Conservation (phyloP, 2,113 vertebrate genomes). For the Nothobranchius kuhntae region DNA sequence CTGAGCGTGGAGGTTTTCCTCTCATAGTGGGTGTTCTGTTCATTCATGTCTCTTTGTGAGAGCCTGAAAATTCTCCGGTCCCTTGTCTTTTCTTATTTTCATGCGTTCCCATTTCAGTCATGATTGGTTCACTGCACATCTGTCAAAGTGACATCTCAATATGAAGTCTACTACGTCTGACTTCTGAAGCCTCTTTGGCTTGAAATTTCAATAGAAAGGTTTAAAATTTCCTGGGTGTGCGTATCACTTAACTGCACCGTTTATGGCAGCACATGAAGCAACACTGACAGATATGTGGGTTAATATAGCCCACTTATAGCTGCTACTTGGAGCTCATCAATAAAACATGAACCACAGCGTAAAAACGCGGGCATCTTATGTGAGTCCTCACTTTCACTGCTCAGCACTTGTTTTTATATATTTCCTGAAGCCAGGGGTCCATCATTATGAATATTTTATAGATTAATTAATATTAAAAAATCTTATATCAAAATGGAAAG, state of each 20-base stretch:
- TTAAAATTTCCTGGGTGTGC: conserved; percentile 9
- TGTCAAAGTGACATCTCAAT: conserved; percentile 64
- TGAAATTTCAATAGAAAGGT: conserved; percentile 39
- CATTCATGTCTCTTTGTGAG: conserved; percentile 44
- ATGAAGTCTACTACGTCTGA: conserved; percentile 32
- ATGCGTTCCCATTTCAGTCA: conserved; percentile 40
- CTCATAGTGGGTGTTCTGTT: conserved; percentile 25
- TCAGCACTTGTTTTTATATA: conserved; percentile 41
- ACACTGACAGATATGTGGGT: conserved; percentile 41
- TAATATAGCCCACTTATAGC: conserved; percentile 52
- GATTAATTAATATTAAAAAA: conserved; percentile 13
- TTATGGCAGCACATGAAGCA: conserved; percentile 22
- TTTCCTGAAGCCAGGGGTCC: conserved; percentile 54
- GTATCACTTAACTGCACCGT: not conserved
- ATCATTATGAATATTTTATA: conserved; percentile 36
- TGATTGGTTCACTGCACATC: conserved; percentile 46
- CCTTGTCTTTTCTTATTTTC: conserved; percentile 54
- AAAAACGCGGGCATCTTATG: conserved; percentile 41
- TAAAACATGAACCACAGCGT: conserved; percentile 55
- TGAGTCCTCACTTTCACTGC: conserved; percentile 35
- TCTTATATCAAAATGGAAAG: conserved; percentile 8
- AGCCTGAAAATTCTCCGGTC: conserved; percentile 23
- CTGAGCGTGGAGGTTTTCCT: conserved; percentile 28
- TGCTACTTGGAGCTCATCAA: conserved; percentile 52
- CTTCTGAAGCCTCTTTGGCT: conserved; percentile 33